A percentile compares a stretch with the other conserved stretches of the same genome.
Conservation (phyloP, 1,140 invertebrate genomes). For the Cryptotermes secundus region DNA sequence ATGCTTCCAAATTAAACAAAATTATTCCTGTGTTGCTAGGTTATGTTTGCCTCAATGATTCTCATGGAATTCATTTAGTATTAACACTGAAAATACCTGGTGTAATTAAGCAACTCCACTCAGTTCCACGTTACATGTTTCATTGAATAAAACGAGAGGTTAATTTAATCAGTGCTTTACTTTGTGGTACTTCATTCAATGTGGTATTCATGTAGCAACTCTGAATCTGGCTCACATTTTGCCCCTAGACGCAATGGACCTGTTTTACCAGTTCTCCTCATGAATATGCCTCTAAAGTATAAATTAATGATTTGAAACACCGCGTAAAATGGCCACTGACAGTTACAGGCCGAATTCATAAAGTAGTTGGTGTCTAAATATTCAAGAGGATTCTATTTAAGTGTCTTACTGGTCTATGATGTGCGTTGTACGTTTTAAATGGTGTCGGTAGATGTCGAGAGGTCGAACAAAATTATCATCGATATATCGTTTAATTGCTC, state of each 20-base stretch:
- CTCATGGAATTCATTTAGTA: conserved; percentile 9
- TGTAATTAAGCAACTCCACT: neutral
- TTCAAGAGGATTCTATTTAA: neutral
- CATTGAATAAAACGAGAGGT: conserved; percentile 16
- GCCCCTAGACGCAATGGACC: neutral
- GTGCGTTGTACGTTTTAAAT: neutral
- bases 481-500: too few relatives aligned
- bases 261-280: neutral
- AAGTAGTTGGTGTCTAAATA: neutral
- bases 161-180: conserved; percentile 20
- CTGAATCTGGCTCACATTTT: neutral
- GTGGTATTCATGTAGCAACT: neutral
- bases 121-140: neutral
- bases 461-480: too few relatives aligned
- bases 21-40: conserved; percentile 14
- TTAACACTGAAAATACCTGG: conserved; percentile 19
- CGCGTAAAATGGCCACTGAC: neutral
- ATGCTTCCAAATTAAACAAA: conserved; percentile 10
- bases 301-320: neutral
- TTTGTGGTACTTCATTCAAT: conserved; percentile 11
- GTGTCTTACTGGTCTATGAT: neutral
- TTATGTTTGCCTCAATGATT: conserved; percentile 7
- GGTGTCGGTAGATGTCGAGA: too few relatives aligned
- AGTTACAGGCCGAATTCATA: neutral
- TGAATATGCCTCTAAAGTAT: neutral